Evolutionary conservation across 2,888 invertebrate genomes (phyloP), one percentile per base, ranked within the genome.

Genomic region (Scrobipalpa atriplicella): DNA sequence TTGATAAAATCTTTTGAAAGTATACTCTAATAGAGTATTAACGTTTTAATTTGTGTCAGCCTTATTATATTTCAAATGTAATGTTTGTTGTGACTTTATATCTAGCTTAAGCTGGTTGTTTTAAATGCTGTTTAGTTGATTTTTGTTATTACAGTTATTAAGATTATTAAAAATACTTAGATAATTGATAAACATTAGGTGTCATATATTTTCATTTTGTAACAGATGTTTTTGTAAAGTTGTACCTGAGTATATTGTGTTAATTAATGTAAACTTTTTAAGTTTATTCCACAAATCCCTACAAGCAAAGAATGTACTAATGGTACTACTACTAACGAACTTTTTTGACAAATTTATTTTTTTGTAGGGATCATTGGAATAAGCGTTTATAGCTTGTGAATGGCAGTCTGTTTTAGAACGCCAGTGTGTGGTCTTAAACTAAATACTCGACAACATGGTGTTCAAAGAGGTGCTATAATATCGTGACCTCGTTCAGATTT

Each of bases 161-260:
- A 51, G 66, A 68, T 67, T 68, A 70, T 68, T 67, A 66, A 63
- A 51, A 67, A 60, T 47, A 56, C 52, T 69, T 61, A 54, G 63
- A 65, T 67, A 62, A 29, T 63, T 16, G 16, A 62, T 60, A 58
- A 63, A 64, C 13, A 29, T 10, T n/a, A 67, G 66, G 71, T 71
- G 71, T 71, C 71, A 71, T 71, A 69, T 67, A 63, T 68, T 68
- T 66, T 60, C 69, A 52, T 58, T 67, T 65, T 19, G 65, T 64
- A 64, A 67, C 67, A 67, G 67, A 67, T 68, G 68, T 65, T 67
- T 68, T 63, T 69, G 64, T 69, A 67, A 68, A 66, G 36, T 68
- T 68, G 71, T 71, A 71, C 71, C 71, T 71, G 71, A 71, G 65
- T 66, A 71, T 70, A 68, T 66, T 66, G 60, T 67, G 64, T 65